phyloP scores from a whole-genome alignment of 1,140 invertebrate genomes.

The Drosophila mayri region DNA sequence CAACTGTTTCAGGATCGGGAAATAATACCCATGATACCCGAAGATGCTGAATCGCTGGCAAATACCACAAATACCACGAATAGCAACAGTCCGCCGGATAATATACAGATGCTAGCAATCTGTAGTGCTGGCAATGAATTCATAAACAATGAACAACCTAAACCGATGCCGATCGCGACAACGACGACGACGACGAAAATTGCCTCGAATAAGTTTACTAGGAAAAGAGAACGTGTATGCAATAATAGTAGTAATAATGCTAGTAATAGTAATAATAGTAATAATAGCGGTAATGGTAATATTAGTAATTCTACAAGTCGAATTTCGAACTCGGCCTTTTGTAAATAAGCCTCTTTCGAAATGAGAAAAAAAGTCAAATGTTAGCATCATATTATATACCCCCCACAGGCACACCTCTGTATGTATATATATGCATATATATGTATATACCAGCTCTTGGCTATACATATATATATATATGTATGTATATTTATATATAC shows the following conservation, averaged over 20 bases:
- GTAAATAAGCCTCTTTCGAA: slow-evolving; percentile 81
- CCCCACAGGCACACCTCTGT: background rate
- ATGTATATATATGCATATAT: slow-evolving; percentile 14
- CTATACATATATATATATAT: slow-evolving; percentile 9
- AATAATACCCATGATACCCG: slow-evolving; percentile 59
- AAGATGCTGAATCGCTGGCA: slow-evolving; percentile 57
- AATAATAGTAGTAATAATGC: slow-evolving; percentile 83
- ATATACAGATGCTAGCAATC: slow-evolving; percentile 21
- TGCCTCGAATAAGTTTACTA: slow-evolving; percentile 80
- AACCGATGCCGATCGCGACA: slow-evolving; percentile 19
- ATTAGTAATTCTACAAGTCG: slow-evolving; percentile 81
- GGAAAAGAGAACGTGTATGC: slow-evolving; percentile 84
- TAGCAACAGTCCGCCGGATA: slow-evolving; percentile 51
- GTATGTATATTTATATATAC: slow-evolving; percentile 13
- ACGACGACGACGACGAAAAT: slow-evolving; percentile 30
- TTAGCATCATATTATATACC: slow-evolving; percentile 69
- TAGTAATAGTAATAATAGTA: slow-evolving; percentile 65
- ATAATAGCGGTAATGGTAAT: slow-evolving; percentile 71
- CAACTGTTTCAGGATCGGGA: slow-evolving; percentile 22
- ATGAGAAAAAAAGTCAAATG: slow-evolving; percentile 75
- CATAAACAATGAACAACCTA: slow-evolving; percentile 17
- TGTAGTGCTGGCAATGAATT: slow-evolving; percentile 22
- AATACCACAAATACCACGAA: slow-evolving; percentile 46
- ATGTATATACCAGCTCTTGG: slow-evolving; percentile 7
- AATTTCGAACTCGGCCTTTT: slow-evolving; percentile 82